Conservation (phyloP, 2,797 vertebrate species). For the Leucoraja ocellata region DNA sequence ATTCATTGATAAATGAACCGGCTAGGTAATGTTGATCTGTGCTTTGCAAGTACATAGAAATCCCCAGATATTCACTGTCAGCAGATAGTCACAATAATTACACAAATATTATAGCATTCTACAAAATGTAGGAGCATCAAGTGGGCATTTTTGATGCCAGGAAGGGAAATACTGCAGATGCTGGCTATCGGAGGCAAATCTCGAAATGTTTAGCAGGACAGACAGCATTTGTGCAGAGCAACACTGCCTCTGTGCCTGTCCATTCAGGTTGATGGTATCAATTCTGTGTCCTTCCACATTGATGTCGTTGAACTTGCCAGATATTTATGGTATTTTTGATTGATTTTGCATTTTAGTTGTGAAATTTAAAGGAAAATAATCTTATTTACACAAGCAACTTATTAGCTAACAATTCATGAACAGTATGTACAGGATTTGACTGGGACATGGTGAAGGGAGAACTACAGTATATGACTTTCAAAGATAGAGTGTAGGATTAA, state of each 20-base stretch:
- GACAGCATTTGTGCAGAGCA: no score
- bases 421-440: background rate
- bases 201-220: no score
- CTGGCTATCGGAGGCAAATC: no score
- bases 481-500: background rate
- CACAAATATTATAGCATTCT: background rate
- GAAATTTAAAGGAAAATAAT: background rate
- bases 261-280: no score
- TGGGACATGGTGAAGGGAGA: background rate
- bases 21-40: background rate
- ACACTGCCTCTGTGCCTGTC: no score
- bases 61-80: background rate
- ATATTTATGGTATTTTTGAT: no score
- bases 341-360: background rate
- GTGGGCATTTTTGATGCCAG: background rate
- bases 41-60: background rate
- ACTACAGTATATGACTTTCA: background rate
- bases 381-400: no score
- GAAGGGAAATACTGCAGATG: no score
- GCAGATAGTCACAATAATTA: background rate
- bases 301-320: no score
- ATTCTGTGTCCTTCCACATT: no score
- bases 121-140: background rate
- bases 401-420: background rate
- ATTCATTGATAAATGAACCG: background rate